Evolutionary conservation across 30 jellyfish, hydroid and myxozoan species (phyloP).

Genomic region (Clytia hemisphaerica): DNA sequence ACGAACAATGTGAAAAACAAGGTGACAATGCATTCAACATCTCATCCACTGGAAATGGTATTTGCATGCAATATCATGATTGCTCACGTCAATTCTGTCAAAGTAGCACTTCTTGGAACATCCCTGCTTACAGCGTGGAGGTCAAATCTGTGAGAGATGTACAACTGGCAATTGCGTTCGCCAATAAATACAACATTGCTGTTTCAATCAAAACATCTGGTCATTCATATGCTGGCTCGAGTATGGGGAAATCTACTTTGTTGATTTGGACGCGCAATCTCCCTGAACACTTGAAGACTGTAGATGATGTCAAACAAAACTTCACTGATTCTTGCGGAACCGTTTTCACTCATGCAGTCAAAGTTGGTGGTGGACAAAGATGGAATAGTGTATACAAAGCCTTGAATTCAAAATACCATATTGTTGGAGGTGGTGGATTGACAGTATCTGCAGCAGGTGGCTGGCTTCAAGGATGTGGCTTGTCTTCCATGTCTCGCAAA

Average conservation of each 20-base stretch:
- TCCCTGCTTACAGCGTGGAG: slow-evolving; percentile 10
- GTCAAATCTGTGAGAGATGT: not conserved
- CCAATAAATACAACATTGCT: slow-evolving; percentile 1
- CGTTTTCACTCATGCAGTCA: not conserved
- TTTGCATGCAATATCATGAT: slow-evolving; percentile 14
- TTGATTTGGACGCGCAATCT: slow-evolving; percentile 8
- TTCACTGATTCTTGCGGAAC: slow-evolving; percentile 13
- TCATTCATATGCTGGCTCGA: slow-evolving; percentile 9
- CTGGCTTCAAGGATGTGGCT: not conserved
- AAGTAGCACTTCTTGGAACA: not conserved
- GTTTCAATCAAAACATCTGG: slow-evolving; percentile 11
- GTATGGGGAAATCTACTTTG: slow-evolving; percentile 4
- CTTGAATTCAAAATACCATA: not conserved
- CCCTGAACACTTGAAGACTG: not conserved
- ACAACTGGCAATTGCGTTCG: not conserved
- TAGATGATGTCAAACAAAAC: slow-evolving; percentile 3
- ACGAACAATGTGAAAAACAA: not conserved
- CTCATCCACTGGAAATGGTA: not conserved
- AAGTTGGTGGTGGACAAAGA: slow-evolving; percentile 14
- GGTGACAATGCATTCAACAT: slow-evolving; percentile 10
- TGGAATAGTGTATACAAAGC: slow-evolving; percentile 3
- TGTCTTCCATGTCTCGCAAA: slow-evolving; percentile 4
- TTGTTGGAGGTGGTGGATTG: slow-evolving; percentile 14
- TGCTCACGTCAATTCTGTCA: not conserved
- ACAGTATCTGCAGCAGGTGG: slow-evolving; percentile 25